Percentiles rank a stretch among this genome's conserved stretches.
Conservation (phyloP, 2,797 vertebrate genomes). For the Pogonophryne albipinna region DNA sequence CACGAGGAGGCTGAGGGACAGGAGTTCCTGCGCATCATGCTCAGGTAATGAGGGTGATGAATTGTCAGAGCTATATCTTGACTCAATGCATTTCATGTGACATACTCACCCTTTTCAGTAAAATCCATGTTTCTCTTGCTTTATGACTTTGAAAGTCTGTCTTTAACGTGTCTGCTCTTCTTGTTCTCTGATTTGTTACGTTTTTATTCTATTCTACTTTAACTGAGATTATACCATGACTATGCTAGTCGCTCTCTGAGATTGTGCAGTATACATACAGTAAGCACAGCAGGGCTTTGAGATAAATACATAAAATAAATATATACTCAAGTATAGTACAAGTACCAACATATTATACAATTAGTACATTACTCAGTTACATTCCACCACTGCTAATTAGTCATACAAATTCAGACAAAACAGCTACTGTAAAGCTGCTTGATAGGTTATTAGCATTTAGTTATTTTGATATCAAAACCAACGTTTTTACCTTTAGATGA, state of each 20-base stretch:
- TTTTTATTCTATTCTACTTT: background rate
- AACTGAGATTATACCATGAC: background rate
- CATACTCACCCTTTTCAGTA: no score
- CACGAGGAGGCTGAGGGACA: conserved; percentile 93
- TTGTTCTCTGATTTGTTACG: background rate
- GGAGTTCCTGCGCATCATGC: conserved; percentile 96
- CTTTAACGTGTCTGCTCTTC: background rate
- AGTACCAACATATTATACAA: no score
- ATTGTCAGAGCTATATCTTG: background rate
- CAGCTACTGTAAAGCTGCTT: background rate
- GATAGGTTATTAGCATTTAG: background rate
- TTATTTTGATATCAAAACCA: background rate
- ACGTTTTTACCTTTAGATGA: background rate
- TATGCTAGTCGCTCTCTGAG: background rate
- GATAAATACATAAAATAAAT: background rate
- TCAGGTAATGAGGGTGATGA: conserved; percentile 85
- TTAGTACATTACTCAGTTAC: no score
- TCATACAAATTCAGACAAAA: background rate
- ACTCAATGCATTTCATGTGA: background rate
- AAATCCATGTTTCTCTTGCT: background rate
- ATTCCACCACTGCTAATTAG: background rate
- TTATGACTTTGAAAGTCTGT: background rate
- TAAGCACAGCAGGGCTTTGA: background rate
- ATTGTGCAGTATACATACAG: background rate
- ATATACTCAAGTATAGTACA: no score